Conservation (phyloP, 2,888 invertebrate species). For the Neoaliturus tenellus region DNA sequence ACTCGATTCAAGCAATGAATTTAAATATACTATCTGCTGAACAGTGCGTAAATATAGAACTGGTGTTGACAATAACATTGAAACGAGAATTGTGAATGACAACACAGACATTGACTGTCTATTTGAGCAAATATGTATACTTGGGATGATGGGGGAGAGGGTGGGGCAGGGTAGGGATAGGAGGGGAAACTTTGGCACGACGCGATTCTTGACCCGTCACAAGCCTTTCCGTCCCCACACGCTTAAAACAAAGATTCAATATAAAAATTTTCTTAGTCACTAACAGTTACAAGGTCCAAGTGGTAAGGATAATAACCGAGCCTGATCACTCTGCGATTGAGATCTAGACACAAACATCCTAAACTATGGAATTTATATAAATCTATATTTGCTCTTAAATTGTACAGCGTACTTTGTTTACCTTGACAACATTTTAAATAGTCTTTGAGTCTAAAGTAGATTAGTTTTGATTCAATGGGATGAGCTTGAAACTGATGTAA, state of each 20-base stretch:
- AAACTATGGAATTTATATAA: neutral
- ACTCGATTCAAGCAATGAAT: constrained; percentile 54
- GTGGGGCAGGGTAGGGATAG: neutral
- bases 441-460: neutral
- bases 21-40: constrained; percentile 46
- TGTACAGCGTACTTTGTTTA: neutral
- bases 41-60: constrained; percentile 55
- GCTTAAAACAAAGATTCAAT: neutral
- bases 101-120: constrained; percentile 49
- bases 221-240: neutral
- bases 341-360: neutral
- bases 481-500: neutral
- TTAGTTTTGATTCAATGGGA: neutral
- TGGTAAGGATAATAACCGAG: neutral
- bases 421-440: neutral
- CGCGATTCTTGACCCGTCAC: no score
- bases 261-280: neutral
- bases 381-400: constrained; percentile 1
- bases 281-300: neutral
- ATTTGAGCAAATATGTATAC: constrained; percentile 53
- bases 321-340: neutral
- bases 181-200: constrained; percentile 23
- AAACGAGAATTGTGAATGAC: constrained; percentile 45
- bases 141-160: neutral
- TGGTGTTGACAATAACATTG: constrained; percentile 52